Evolutionary conservation across 1,140 invertebrate genomes (phyloP), one percentile per base, ranked within the genome.

Genomic region (Apis mellifera): DNA sequence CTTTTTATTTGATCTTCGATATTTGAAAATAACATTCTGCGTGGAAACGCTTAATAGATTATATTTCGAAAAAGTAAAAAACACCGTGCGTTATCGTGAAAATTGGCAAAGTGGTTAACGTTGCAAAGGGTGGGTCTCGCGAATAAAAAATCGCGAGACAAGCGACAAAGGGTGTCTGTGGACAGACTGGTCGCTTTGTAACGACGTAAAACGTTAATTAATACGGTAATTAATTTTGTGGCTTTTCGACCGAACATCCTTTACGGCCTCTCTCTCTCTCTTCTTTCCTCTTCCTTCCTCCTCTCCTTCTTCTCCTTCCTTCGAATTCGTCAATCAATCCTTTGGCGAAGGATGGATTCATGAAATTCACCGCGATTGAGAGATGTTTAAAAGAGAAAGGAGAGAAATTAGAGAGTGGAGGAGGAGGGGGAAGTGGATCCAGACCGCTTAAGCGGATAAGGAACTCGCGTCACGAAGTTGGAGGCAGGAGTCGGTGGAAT

Each of bases 171-270:
- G 32, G 52, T n/a, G 23, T 54, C 71, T 32, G 9, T 19, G 57
- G 26, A 64, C 59, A 15, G n/a, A 59, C 26, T n/a, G 55, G 13
- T 21, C 71, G 59, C 85, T 82, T 85, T 86, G 84, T 78, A 73
- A 60, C 69, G 11, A 52, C 62, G 26, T 60, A 78, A 55, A 55
- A 71, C 74, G 69, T 84, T 84, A 81, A 74, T 80, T 81, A 80
- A 69, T 70, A 68, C 54, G 17, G 21, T 84, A 84, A 84, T 84
- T 83, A 83, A 75, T 81, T 75, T 50, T 69, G 60, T 23, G 69
- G 68, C 26, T 32, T 71, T 52, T 23, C 32, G 52, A 54, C 23
- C 62, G 13, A 66, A 2, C 42, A 52, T 17, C 59, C 70, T 52
- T 55, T 62, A 17, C 26, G 15, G 19, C 15, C 2, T 12, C 12